Conservation (phyloP, 1,140 invertebrate genomes). For the Elysia chlorotica region DNA sequence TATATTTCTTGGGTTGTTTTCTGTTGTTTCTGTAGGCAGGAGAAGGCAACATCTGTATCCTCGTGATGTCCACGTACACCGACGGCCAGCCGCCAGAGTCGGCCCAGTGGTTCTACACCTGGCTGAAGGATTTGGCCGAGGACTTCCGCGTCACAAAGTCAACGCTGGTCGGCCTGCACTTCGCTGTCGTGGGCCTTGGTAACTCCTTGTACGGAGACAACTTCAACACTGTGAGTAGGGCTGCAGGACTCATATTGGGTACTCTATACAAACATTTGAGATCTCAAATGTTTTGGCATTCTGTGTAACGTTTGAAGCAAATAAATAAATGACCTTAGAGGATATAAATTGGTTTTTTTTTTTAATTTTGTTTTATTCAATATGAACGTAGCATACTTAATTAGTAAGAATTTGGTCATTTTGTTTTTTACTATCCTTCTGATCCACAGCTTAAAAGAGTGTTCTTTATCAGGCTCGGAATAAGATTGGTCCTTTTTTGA, state of each 20-base stretch:
- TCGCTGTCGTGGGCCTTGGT: conserved; percentile 69
- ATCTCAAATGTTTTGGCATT: too few species aligned
- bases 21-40: too few species aligned
- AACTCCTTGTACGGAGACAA: conserved; percentile 67
- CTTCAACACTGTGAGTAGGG: conserved; percentile 64
- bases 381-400: background rate
- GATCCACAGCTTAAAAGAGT: too few species aligned
- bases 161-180: conserved; percentile 64
- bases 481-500: too few species aligned
- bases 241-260: background rate
- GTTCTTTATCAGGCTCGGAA: too few species aligned
- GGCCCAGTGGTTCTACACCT: conserved; percentile 67
- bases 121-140: conserved; percentile 65
- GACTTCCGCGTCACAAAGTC: conserved; percentile 68
- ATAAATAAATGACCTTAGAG: background rate
- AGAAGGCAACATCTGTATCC: conserved; percentile 54
- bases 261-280: too few species aligned
- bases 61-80: conserved; percentile 68
- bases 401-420: background rate
- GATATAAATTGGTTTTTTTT: background rate
- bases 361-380: background rate
- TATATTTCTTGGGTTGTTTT: too few species aligned
- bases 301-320: background rate
- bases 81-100: conserved; percentile 66
- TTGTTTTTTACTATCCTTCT: background rate